phyloP scores from a whole-genome alignment of 2,888 invertebrate genomes.

The Tortricodes alternella region DNA sequence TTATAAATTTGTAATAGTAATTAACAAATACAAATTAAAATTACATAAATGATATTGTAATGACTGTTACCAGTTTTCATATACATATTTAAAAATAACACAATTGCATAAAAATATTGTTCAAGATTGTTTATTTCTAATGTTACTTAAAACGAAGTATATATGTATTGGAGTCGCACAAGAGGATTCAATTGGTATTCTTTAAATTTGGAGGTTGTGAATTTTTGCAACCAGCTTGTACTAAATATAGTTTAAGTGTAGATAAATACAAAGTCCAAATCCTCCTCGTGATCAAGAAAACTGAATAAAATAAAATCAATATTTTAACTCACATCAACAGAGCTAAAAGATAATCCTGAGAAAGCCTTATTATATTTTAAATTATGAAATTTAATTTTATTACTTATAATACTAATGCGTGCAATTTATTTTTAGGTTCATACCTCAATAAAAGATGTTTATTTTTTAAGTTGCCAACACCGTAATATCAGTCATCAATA shows the following conservation, averaged over 20 bases:
- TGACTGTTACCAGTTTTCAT: too few relatives aligned
- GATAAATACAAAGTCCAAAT: too few relatives aligned
- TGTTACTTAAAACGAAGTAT: too few relatives aligned
- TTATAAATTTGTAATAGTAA: too few relatives aligned
- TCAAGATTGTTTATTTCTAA: too few relatives aligned
- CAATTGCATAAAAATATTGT: too few relatives aligned
- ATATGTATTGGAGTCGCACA: constrained; percentile 50
- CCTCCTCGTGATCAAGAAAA: not conserved
- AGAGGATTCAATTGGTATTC: constrained; percentile 50
- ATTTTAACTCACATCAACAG: too few relatives aligned
- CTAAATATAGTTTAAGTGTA: not conserved
- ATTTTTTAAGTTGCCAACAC: constrained; percentile 14
- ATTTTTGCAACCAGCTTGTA: not conserved
- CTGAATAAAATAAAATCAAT: not conserved
- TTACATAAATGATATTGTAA: too few relatives aligned
- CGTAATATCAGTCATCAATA: constrained; percentile 23
- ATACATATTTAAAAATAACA: too few relatives aligned
- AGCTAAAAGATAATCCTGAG: too few relatives aligned
- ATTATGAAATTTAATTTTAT: constrained; percentile 26
- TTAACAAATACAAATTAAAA: too few relatives aligned
- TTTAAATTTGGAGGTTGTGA: constrained; percentile 68
- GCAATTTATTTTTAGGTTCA: constrained; percentile 24
- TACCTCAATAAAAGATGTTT: constrained; percentile 12
- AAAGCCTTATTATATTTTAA: constrained; percentile 13
- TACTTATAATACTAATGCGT: constrained; percentile 13